Base-by-base conservation (phyloP, 1,140 invertebrate genomes). In the Portunus trituberculatus region DNA sequence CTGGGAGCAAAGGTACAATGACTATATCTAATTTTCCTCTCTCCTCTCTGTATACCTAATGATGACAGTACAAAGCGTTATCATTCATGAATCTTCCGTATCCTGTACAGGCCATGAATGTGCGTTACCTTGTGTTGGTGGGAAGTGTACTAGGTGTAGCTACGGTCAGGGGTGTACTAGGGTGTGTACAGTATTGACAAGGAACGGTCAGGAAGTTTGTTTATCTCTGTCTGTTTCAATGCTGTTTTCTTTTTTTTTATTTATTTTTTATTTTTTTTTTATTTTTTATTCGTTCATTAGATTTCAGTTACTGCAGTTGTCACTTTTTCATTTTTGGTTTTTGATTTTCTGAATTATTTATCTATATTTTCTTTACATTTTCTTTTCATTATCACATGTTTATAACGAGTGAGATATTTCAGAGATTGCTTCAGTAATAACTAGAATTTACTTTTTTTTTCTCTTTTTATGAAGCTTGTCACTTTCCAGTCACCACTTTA, bases 41-140 rank as follows among this genome's bases (percentile, higher is more conserved):
- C 83, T 92, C 94, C 89, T 86, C 46, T 92, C 86, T 92, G 94
- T 95, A 95, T 95, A 95, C 94, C 89, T 95, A 92, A 89, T 90
- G 87, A 95, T 95, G 94, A 95, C 94, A 95, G 94, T 95, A 95
- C 94, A 95, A 95, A 95, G 91, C 83, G 90, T 92, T 95, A 95
- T 91, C 94, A 95, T 91, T 39, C 93, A 91, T 94, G 46, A 67
- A 94, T 95, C 94, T 95, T 91, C 94, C 89, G 94, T 45, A 46
- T 39, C 29, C 48, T 59, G 31, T 91, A 91, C 48, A 91, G 89
- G 90, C 67, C 29, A 32, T 76, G 59, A 45, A 59, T 91, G 10
- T 46, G 25, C 16, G 10, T 88, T 89, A n/a, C 52, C n/a, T 59
- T 4, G 8, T 16, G 90, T 48, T 29, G 59, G 59, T 32, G 28